A percentile compares a stretch with the other conserved stretches of the same genome.
phyloP scores from a whole-genome alignment of 2,888 invertebrate genomes.

The Urechis unicinctus region DNA sequence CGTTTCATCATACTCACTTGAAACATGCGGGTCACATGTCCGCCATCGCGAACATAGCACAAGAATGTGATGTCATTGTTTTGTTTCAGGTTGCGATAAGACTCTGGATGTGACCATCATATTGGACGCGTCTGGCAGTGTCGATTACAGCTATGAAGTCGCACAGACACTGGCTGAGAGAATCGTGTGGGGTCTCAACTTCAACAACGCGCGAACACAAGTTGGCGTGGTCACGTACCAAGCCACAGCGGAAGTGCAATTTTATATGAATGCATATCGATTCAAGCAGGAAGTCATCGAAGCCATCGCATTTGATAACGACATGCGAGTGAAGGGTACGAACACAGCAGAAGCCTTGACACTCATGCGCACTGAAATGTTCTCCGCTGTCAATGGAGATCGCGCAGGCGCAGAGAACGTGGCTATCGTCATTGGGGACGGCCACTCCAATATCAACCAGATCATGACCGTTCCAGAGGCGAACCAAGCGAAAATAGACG shows the following conservation, averaged over 20 bases:
- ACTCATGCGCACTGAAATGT: slow-evolving; percentile 10
- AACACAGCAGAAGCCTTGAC: slow-evolving; percentile 36
- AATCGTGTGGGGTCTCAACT: slow-evolving; percentile 18
- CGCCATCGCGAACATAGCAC: too few species aligned
- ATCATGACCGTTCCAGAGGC: slow-evolving; percentile 20
- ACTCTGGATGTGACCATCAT: slow-evolving; percentile 17
- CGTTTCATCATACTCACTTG: neutral
- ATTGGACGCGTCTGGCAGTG: slow-evolving; percentile 20
- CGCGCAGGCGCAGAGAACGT: slow-evolving; percentile 12
- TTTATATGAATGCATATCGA: slow-evolving; percentile 31
- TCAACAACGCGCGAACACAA: slow-evolving; percentile 17
- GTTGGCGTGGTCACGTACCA: slow-evolving; percentile 35
- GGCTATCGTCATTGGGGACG: slow-evolving; percentile 33
- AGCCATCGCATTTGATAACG: slow-evolving; percentile 36
- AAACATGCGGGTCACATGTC: neutral
- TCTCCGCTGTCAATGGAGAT: slow-evolving; percentile 15
- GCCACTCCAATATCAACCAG: slow-evolving; percentile 33
- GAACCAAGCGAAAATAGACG: neutral
- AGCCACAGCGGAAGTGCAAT: slow-evolving; percentile 24
- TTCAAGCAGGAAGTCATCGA: slow-evolving; percentile 28
- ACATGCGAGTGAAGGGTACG: slow-evolving; percentile 34
- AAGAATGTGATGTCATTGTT: too few species aligned
- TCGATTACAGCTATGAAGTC: slow-evolving; percentile 15
- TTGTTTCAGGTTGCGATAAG: slow-evolving; percentile 10
- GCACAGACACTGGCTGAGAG: slow-evolving; percentile 8